phyloP scores from a whole-genome alignment of 2,888 invertebrate species.

The Saturnia japonica region DNA sequence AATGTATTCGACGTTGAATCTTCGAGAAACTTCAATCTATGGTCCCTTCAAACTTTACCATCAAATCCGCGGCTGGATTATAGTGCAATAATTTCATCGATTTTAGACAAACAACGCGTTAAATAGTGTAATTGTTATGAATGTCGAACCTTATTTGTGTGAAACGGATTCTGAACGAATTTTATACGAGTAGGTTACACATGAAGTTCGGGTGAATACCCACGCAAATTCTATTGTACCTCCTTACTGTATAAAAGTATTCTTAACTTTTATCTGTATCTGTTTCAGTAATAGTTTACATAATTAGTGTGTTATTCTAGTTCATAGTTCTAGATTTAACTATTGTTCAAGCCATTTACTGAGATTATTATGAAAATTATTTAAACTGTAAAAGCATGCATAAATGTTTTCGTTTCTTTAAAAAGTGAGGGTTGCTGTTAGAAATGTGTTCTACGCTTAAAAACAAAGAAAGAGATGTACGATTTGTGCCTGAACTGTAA shows the following conservation, averaged over 20 bases:
- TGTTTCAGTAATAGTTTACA: neutral
- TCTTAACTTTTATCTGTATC: neutral
- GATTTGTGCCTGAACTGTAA: constrained; percentile 73
- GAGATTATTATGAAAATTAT: constrained; percentile 67
- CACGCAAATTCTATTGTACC: neutral
- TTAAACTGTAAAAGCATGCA: constrained; percentile 36
- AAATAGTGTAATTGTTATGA: neutral
- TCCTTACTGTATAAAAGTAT: neutral
- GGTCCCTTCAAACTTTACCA: too few species aligned
- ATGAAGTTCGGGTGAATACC: neutral
- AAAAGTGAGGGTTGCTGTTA: constrained; percentile 74
- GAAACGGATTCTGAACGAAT: neutral
- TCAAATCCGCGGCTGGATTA: too few species aligned
- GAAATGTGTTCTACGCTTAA: constrained; percentile 57
- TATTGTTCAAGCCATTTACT: constrained; percentile 52
- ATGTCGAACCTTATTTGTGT: neutral
- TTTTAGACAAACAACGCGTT: neutral
- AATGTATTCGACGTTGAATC: too few species aligned
- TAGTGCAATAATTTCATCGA: neutral
- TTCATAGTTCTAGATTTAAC: neutral
- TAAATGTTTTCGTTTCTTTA: constrained; percentile 31
- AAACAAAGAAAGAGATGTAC: constrained; percentile 45
- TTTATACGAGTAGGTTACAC: neutral
- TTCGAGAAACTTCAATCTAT: too few species aligned
- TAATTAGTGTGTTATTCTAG: neutral